Base-by-base conservation (phyloP, 2,113 vertebrate genomes). In the Oreochromis spilurus region DNA sequence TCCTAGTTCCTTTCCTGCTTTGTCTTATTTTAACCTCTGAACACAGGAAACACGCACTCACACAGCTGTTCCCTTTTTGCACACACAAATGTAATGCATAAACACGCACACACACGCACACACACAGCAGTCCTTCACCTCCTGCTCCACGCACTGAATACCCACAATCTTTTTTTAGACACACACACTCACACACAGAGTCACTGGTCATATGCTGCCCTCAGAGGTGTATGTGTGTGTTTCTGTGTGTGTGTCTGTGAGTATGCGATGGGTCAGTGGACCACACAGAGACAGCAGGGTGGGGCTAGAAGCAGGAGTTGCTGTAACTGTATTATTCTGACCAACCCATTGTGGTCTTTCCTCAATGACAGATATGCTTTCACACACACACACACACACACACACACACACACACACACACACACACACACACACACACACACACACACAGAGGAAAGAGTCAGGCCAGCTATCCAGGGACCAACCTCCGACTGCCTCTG, bases 1-100 rank as follows among this genome's bases (percentile, higher is more conserved):
- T 96, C 95, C 94, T 90, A 38, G 60, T 87, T 88, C 84, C 17
- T 88, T 94, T 96, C 95, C 95, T 95, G 91, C 93, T 84, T 81
- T 34, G 29, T 93, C 93, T 95, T 93, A 94, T 95, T 96, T 95
- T 95, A 94, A 95, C 91, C 80, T 79, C 89, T 70, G 84, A 86
- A 82, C 67, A 57, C 77, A 82, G 93, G 93, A 94, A 94, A 87
- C 83, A 53, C 82, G 72, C 86, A 83, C 77, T 86, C 60, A 36
- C 83, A 92, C 83, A 84, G 36, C 31, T 84, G 82, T 67, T 77
- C 62, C 60, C 72, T 84, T 82, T 24, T 43, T 58, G 26, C 57
- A 55, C 62, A 19, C 31, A 7, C 50, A 9, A 36, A 58, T 60
- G 50, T 82, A 50, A 50, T 8, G 16, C 85, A 82, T 58, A 82